Conservation (phyloP, 2,797 vertebrate genomes). For the Sebastes steindachneri region DNA sequence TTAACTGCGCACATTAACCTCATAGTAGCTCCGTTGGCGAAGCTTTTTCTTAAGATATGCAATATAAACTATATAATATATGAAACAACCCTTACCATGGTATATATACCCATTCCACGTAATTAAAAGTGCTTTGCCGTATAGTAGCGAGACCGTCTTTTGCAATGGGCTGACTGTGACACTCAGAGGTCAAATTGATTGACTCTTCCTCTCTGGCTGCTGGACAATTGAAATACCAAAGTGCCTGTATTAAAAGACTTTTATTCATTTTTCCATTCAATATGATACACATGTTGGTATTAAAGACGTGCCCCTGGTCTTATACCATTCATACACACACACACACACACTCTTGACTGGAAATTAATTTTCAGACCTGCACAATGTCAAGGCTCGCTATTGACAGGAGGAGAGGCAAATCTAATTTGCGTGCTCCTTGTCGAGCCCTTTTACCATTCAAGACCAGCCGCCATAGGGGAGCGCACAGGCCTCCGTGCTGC, state of each 20-base stretch:
- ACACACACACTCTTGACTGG: constrained; percentile 60
- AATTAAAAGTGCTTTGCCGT: constrained; percentile 23
- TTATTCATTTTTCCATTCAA: not conserved
- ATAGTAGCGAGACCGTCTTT: constrained; percentile 22
- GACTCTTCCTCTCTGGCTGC: not conserved
- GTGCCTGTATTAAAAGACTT: constrained; percentile 19
- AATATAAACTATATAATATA: constrained; percentile 29
- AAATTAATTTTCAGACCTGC: constrained; percentile 82
- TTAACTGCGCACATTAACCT: constrained; percentile 32
- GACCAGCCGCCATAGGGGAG: constrained; percentile 62
- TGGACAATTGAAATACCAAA: constrained; percentile 32
- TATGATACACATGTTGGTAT: constrained; percentile 20
- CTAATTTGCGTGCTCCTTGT: constrained; percentile 77
- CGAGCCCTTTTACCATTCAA: constrained; percentile 77
- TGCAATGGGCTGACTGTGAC: not conserved
- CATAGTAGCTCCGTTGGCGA: not conserved
- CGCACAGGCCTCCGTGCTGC: constrained; percentile 69
- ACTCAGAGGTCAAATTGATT: constrained; percentile 26
- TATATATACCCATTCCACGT: constrained; percentile 21
- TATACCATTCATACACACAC: constrained; percentile 18
- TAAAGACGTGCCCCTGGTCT: constrained; percentile 47
- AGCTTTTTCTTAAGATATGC: constrained; percentile 8
- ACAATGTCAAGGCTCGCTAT: constrained; percentile 77
- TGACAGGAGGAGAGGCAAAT: constrained; percentile 66
- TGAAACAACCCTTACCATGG: not conserved